Evolutionary conservation across 2,113 vertebrate genomes (phyloP).

Genomic region (Boulengeromyrus knoepffleri): DNA sequence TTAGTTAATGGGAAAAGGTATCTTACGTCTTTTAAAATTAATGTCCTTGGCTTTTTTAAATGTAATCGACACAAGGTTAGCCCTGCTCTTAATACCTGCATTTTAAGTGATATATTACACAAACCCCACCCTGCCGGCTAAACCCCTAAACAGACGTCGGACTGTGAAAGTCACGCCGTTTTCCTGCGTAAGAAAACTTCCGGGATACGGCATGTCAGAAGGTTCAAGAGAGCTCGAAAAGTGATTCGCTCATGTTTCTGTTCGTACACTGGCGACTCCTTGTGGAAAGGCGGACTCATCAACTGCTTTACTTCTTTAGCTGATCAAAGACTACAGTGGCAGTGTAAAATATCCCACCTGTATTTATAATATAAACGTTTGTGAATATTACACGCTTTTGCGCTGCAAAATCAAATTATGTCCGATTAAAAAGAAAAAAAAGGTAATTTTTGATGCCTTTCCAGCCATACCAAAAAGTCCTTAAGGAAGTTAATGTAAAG

Average conservation of each 20-base stretch:
- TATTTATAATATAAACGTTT: not conserved
- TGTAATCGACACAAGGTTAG: slow-evolving; percentile 40
- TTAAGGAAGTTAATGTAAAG: not conserved
- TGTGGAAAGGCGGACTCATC: not conserved
- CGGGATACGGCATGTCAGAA: not conserved
- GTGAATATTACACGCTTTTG: not conserved
- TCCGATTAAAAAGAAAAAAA: not conserved
- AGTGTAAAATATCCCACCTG: not conserved
- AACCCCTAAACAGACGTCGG: slow-evolving; percentile 10
- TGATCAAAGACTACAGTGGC: not conserved
- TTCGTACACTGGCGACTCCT: not conserved
- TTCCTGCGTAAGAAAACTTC: slow-evolving; percentile 29
- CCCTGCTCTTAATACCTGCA: slow-evolving; percentile 55
- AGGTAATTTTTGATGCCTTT: not conserved
- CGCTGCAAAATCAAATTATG: not conserved
- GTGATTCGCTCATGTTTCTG: not conserved
- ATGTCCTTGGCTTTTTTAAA: slow-evolving; percentile 34
- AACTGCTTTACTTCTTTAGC: not conserved
- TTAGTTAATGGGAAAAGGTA: not conserved
- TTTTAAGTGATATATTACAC: slow-evolving; percentile 26
- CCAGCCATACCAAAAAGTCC: not conserved
- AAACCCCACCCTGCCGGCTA: slow-evolving; percentile 7
- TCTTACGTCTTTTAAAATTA: slow-evolving; percentile 52
- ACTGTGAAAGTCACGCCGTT: slow-evolving; percentile 64
- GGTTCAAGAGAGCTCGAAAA: not conserved